Conservation (phyloP, 1,140 invertebrate species). For the Gryon sp. region DNA sequence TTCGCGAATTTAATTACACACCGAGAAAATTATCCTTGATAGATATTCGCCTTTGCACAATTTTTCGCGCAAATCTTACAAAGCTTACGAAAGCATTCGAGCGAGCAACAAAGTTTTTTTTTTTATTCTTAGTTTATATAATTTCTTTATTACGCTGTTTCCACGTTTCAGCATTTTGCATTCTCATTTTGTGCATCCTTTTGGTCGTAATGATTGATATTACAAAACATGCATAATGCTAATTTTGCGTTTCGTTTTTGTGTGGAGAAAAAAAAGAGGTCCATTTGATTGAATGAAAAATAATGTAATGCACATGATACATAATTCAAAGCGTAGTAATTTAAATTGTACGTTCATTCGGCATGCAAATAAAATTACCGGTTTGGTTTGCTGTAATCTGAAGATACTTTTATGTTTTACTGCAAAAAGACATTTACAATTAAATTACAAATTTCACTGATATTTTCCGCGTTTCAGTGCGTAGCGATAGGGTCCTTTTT, state of each 20-base stretch:
- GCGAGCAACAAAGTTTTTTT: not conserved
- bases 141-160: not conserved
- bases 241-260: too few species aligned
- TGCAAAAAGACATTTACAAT: too few species aligned
- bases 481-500: too few species aligned
- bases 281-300: too few species aligned
- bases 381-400: not conserved
- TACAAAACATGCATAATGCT: too few species aligned
- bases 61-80: conserved; percentile 8
- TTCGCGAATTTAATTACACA: conserved; percentile 25
- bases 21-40: conserved; percentile 38
- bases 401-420: not conserved
- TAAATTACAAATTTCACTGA: too few species aligned
- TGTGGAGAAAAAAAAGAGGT: too few species aligned
- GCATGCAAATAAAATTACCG: conserved; percentile 11
- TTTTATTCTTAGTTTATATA: too few species aligned
- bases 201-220: not conserved
- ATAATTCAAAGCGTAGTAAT: conserved; percentile 18
- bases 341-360: conserved; percentile 5
- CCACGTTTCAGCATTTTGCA: not conserved
- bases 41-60: conserved; percentile 18
- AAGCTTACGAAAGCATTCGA: conserved; percentile 1
- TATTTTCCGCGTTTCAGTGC: too few species aligned
- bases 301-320: conserved; percentile 20
- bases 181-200: not conserved